Conservation (phyloP, 2,888 invertebrate species). For the Dryobota labecula region DNA sequence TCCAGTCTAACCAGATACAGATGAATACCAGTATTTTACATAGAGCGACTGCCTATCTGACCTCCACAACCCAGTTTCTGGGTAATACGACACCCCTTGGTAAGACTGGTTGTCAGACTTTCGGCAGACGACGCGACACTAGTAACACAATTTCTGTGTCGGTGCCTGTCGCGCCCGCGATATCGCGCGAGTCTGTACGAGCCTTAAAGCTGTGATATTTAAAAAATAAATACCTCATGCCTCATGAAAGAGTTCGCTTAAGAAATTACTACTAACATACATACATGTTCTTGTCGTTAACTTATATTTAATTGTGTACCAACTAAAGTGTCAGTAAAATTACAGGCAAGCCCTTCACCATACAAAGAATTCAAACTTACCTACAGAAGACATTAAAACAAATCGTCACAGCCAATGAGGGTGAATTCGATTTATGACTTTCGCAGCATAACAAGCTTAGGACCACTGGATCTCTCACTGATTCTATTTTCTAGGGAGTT, state of each 20-base stretch:
- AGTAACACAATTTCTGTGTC: no score
- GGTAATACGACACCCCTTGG: no score
- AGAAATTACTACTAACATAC: background rate
- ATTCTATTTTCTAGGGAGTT: no score
- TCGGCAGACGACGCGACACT: no score
- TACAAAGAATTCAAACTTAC: background rate
- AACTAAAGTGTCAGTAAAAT: background rate
- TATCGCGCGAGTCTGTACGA: no score
- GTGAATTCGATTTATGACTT: background rate
- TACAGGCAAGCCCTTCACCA: no score
- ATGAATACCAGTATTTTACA: no score
- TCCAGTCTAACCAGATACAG: no score
- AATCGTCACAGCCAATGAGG: background rate
- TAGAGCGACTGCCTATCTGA: no score
- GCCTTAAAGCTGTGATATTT: background rate
- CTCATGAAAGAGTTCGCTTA: background rate
- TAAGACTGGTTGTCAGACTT: no score
- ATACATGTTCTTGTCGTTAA: background rate
- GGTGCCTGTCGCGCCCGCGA: no score
- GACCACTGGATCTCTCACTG: background rate
- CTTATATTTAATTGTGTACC: background rate
- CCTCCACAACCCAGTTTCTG: no score
- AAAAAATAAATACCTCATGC: background rate
- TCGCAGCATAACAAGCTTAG: background rate
- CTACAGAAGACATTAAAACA: background rate